These are phyloP conservation scores for Bombus pyrosoma DNA, from an alignment of 1,140 invertebrate genomes.

Conservation along the genomic window DNA sequence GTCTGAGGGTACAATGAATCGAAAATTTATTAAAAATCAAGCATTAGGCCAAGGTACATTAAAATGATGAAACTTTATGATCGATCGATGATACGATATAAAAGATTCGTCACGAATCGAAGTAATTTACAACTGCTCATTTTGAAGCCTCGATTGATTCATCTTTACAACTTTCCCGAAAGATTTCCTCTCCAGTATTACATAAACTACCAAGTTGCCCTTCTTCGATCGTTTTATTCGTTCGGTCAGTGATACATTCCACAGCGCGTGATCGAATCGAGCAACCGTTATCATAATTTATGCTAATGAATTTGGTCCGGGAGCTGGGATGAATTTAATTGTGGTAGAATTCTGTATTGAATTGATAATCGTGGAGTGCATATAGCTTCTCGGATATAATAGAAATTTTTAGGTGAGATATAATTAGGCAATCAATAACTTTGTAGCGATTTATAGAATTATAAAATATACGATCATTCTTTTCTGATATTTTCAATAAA, in stretches of 20 bases:
- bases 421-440: neutral
- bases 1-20: conserved; percentile 13
- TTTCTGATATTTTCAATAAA: too few relatives aligned
- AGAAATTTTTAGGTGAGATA: neutral
- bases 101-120: conserved; percentile 14
- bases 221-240: neutral
- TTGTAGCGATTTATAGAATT: neutral
- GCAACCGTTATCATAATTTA: neutral
- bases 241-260: neutral
- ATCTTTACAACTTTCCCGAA: conserved; percentile 19
- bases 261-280: neutral
- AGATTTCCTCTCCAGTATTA: conserved; percentile 17
- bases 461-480: neutral
- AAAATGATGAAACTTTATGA: conserved; percentile 2
- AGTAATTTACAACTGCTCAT: conserved; percentile 52
- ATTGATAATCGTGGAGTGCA: neutral
- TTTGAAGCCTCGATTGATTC: conserved; percentile 42
- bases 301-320: neutral
- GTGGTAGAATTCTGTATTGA: neutral
- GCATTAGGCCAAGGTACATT: conserved; percentile 21
- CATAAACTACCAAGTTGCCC: conserved; percentile 12
- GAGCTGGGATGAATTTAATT: neutral
- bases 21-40: conserved; percentile 61
- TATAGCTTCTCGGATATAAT: neutral
- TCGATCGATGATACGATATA: conserved; percentile 39